These are phyloP conservation scores for Sparus aurata DNA, from an alignment of 2,797 vertebrate species.

Conservation along the genomic window DNA sequence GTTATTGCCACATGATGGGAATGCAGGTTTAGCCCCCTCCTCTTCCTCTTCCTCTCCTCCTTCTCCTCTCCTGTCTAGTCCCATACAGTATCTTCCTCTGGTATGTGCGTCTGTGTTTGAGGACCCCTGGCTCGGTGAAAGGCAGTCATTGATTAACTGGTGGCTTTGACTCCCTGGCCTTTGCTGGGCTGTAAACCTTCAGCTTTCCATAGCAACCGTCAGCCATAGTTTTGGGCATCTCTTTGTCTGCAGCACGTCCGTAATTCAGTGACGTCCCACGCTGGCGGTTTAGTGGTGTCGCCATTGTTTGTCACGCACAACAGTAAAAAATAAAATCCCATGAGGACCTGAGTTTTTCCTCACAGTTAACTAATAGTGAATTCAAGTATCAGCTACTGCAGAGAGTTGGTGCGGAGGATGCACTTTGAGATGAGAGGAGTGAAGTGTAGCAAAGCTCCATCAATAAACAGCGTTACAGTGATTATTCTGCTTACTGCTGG, in stretches of 20 bases:
- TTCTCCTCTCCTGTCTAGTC: neutral
- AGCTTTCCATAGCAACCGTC: slow-evolving; percentile 74
- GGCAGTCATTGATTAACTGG: slow-evolving; percentile 77
- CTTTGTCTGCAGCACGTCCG: slow-evolving; percentile 63
- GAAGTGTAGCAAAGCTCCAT: neutral
- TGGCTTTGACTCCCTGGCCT: slow-evolving; percentile 67
- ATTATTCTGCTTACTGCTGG: slow-evolving; percentile 21
- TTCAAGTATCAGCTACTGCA: neutral
- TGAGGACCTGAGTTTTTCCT: slow-evolving; percentile 4
- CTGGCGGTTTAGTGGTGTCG: slow-evolving; percentile 10
- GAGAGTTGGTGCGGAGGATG: slow-evolving; percentile 8
- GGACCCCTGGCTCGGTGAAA: slow-evolving; percentile 33
- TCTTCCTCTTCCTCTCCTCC: neutral
- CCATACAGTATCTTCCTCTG: slow-evolving; percentile 54
- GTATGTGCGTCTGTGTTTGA: slow-evolving; percentile 63
- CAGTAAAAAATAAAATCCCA: slow-evolving; percentile 4
- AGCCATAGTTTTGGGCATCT: slow-evolving; percentile 61
- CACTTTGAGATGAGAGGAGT: neutral
- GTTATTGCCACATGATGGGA: slow-evolving; percentile 43
- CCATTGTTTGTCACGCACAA: slow-evolving; percentile 44
- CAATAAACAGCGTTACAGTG: neutral
- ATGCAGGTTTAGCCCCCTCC: slow-evolving; percentile 20
- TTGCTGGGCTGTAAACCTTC: slow-evolving; percentile 74
- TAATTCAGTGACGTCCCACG: slow-evolving; percentile 34
- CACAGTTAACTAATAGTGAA: slow-evolving; percentile 8